These are phyloP conservation scores for Agriotes lineatus DNA, from an alignment of 2,888 invertebrate species.

Conservation along the genomic window DNA sequence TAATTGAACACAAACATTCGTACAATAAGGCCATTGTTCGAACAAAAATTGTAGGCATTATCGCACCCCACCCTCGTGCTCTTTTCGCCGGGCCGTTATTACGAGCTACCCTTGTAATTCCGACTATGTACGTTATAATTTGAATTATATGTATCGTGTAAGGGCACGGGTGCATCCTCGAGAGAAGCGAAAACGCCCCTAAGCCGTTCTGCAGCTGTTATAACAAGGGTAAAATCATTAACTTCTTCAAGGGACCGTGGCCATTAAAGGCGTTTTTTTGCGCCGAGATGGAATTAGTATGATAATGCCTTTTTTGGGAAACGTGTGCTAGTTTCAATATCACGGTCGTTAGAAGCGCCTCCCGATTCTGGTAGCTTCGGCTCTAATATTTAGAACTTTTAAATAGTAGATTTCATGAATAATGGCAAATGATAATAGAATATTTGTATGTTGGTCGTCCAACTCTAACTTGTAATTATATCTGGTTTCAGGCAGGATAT, in stretches of 20 bases:
- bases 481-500: too few relatives aligned
- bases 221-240: constrained; percentile 49
- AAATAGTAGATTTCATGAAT: too few relatives aligned
- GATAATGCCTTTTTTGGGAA: constrained; percentile 3
- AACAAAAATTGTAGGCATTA: constrained; percentile 39
- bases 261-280: constrained; percentile 28
- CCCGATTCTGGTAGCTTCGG: not conserved
- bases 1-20: constrained; percentile 41
- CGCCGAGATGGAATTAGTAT: constrained; percentile 22
- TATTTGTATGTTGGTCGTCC: too few relatives aligned
- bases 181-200: constrained; percentile 41
- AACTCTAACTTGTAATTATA: too few relatives aligned
- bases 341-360: not conserved
- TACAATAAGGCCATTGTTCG: constrained; percentile 39
- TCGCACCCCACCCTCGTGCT: constrained; percentile 34
- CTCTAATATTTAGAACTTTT: too few relatives aligned
- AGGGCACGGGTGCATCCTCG: constrained; percentile 40
- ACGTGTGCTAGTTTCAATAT: constrained; percentile 15
- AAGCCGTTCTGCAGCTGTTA: constrained; percentile 48
- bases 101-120: constrained; percentile 41
- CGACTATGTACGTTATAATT: constrained; percentile 41
- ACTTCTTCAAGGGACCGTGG: constrained; percentile 37
- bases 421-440: too few relatives aligned
- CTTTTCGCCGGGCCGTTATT: constrained; percentile 35
- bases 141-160: constrained; percentile 42